Percentiles rank a stretch among this genome's conserved stretches.
Conservation (phyloP, 2,113 vertebrate genomes). For the Pangasianodon gigas region DNA sequence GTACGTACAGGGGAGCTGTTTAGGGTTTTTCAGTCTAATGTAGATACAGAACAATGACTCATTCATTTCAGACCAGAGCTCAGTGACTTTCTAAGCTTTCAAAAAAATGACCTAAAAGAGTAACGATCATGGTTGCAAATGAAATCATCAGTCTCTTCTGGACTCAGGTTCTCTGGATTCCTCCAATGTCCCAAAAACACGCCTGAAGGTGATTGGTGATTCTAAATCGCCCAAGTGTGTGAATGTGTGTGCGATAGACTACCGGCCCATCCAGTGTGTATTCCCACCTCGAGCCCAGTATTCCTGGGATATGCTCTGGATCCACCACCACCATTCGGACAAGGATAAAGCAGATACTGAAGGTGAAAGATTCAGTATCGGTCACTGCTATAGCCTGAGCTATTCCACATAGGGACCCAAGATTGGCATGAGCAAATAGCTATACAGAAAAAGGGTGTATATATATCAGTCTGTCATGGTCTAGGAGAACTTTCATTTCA, state of each 20-base stretch:
- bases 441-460: too few species aligned
- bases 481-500: too few species aligned
- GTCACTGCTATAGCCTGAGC: background rate
- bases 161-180: background rate
- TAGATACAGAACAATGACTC: conserved; percentile 23
- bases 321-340: background rate
- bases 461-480: too few species aligned
- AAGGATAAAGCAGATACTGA: background rate
- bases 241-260: background rate
- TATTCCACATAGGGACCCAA: too few species aligned
- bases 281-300: background rate
- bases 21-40: background rate
- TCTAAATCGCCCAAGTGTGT: too few species aligned
- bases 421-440: too few species aligned
- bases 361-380: background rate
- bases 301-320: background rate
- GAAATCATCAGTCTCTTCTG: conserved; percentile 2
- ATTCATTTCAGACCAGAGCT: conserved; percentile 48
- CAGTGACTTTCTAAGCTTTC: conserved; percentile 50
- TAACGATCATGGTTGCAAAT: conserved; percentile 21
- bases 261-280: background rate
- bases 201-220: too few species aligned
- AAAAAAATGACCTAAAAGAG: conserved; percentile 24
- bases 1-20: background rate
- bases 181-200: background rate